Conservation (phyloP, 2,113 vertebrate genomes). For the Felis chaus region DNA sequence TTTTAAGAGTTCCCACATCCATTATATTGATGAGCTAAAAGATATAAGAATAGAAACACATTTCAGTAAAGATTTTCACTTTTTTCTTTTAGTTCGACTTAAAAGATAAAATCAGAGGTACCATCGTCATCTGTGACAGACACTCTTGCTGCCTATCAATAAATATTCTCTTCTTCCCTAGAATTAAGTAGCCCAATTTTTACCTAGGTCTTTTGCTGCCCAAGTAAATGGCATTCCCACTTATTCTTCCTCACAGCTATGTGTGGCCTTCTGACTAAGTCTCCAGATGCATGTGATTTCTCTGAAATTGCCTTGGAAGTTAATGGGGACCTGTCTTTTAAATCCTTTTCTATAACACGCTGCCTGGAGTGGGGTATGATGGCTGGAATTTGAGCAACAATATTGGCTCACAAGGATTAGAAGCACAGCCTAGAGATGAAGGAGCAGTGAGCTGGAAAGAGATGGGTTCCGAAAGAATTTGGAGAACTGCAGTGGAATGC, state of each 20-base stretch:
- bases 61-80: background rate
- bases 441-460: background rate
- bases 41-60: background rate
- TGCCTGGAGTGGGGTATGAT: background rate
- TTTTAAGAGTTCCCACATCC: background rate
- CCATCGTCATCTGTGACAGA: background rate
- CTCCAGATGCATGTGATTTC: background rate
- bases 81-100: background rate
- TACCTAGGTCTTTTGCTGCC: background rate
- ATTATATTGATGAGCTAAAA: conserved; percentile 16
- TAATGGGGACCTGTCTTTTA: background rate
- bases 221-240: background rate
- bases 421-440: background rate
- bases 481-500: background rate
- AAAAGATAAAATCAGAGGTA: background rate
- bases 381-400: background rate
- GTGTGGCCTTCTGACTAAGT: background rate
- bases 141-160: background rate
- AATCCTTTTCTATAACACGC: background rate
- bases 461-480: background rate
- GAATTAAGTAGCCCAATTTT: background rate
- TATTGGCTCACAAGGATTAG: background rate
- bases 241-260: background rate
- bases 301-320: background rate
- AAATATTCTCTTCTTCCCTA: background rate